Evolutionary conservation across 2,113 vertebrate genomes (phyloP).

Genomic region (Hippocampus comes): DNA sequence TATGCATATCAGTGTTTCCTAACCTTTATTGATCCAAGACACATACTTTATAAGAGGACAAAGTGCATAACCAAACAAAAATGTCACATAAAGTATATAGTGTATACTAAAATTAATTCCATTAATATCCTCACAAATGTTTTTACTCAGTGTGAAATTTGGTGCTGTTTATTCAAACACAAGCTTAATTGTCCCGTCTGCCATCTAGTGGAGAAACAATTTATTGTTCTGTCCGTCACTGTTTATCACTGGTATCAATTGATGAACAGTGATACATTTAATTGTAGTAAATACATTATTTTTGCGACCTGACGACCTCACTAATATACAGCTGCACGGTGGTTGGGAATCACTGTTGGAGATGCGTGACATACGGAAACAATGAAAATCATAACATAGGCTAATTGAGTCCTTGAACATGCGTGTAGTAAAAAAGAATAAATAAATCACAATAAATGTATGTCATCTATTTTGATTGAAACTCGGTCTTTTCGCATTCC

Average conservation of each 20-base stretch:
- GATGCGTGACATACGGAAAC: slow-evolving; percentile 2
- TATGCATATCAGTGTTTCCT: not conserved
- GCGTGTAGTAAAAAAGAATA: too few species aligned
- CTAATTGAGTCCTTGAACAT: not conserved
- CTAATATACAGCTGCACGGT: too few species aligned
- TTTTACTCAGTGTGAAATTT: not conserved
- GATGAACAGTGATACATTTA: not conserved
- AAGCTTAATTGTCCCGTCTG: not conserved
- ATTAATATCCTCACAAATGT: not conserved
- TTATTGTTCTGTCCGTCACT: not conserved
- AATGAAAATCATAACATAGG: not conserved
- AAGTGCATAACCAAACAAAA: not conserved
- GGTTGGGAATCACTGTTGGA: too few species aligned
- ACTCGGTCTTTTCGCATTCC: not conserved
- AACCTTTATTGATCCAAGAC: not conserved
- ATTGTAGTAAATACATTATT: too few species aligned
- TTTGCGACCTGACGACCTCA: too few species aligned
- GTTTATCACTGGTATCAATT: not conserved
- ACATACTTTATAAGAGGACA: not conserved
- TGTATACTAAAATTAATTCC: not conserved
- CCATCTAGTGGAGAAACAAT: not conserved
- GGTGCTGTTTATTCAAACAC: not conserved
- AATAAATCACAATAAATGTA: slow-evolving; percentile 16
- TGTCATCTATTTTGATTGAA: not conserved
- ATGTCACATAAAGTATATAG: not conserved